Conservation (phyloP, 2,888 invertebrate genomes). For the Acronicta psi region DNA sequence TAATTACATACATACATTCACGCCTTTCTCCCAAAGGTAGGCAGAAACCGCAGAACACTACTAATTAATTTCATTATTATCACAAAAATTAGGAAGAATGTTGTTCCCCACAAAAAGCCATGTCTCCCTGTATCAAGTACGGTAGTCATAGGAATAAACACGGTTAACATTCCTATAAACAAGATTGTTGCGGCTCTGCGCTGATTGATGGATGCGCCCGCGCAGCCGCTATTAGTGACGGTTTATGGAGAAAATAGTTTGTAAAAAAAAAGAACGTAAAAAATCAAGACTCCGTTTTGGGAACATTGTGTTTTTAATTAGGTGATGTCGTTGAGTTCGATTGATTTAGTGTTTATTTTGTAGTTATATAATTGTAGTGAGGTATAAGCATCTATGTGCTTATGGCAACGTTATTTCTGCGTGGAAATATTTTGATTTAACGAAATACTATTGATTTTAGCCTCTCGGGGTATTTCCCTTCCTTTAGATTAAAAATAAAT, state of each 20-base stretch:
- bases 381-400: slow-evolving; percentile 12
- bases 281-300: slow-evolving; percentile 53
- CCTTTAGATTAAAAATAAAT: no score
- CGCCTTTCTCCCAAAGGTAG: no score
- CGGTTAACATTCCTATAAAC: slow-evolving; percentile 87
- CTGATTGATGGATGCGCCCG: slow-evolving; percentile 79
- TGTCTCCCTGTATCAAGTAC: slow-evolving; percentile 64
- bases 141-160: slow-evolving; percentile 80
- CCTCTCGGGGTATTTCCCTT: no score
- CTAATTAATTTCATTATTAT: not conserved
- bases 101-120: slow-evolving; percentile 4
- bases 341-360: slow-evolving; percentile 21
- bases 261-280: slow-evolving; percentile 61
- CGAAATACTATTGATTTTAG: no score
- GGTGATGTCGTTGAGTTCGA: slow-evolving; percentile 26
- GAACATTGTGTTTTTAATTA: slow-evolving; percentile 68
- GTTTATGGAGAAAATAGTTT: slow-evolving; percentile 72
- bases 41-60: no score
- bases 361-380: not conserved
- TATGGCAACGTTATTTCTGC: no score
- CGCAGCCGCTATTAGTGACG: slow-evolving; percentile 79
- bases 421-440: no score
- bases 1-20: no score
- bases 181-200: slow-evolving; percentile 79
- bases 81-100: slow-evolving; percentile 14